phyloP scores from a whole-genome alignment of 2,888 invertebrate species.

The Leptodirus hochenwartii region DNA sequence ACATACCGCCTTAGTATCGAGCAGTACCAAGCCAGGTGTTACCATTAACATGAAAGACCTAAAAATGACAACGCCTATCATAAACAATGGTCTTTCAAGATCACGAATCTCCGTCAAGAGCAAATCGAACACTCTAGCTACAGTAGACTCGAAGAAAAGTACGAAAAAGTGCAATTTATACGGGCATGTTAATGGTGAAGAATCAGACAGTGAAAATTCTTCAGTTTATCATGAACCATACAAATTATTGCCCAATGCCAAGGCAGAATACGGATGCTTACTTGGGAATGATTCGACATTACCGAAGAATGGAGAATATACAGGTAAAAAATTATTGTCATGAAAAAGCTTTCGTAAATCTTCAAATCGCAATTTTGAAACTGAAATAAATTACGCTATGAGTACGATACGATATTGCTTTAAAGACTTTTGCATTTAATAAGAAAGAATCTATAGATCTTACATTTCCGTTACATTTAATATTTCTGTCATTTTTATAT shows the following conservation, averaged over 20 bases:
- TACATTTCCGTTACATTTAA: no score
- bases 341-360: conserved; percentile 1
- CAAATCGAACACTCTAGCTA: conserved; percentile 20
- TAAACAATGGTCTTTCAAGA: conserved; percentile 33
- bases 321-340: conserved; percentile 22
- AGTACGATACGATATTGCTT: no score
- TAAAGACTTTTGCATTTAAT: no score
- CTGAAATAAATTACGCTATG: no score
- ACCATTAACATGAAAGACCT: conserved; percentile 40
- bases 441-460: no score
- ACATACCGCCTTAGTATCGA: conserved; percentile 38
- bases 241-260: conserved; percentile 30
- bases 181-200: conserved; percentile 30
- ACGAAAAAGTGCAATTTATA: conserved; percentile 27
- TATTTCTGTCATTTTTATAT: no score
- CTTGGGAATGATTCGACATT: conserved; percentile 31
- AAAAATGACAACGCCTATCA: conserved; percentile 35
- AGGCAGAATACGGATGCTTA: conserved; percentile 31
- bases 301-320: conserved; percentile 35
- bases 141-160: conserved; percentile 23
- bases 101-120: conserved; percentile 31
- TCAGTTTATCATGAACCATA: conserved; percentile 38
- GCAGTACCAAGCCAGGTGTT: conserved; percentile 34
- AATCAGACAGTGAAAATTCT: conserved; percentile 36
- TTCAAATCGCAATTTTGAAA: no score